These are phyloP conservation scores for Scaptomyza parva DNA, from an alignment of 2,888 invertebrate genomes.

Conservation along the genomic window DNA sequence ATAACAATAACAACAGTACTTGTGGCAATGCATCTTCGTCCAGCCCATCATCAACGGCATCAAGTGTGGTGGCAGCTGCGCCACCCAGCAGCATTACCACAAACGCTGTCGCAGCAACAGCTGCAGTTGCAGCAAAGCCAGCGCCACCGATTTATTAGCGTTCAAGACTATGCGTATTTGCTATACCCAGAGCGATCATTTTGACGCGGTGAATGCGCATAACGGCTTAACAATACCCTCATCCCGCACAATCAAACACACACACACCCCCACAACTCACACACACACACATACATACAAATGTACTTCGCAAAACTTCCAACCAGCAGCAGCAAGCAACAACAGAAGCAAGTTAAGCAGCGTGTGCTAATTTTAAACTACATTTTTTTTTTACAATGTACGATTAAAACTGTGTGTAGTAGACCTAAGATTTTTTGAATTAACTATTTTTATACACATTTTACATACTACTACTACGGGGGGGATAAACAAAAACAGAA, in stretches of 20 bases:
- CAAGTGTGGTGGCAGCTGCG: slow-evolving; percentile 66
- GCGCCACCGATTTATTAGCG: slow-evolving; percentile 78
- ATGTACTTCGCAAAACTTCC: slow-evolving; percentile 57
- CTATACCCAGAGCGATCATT: slow-evolving; percentile 70
- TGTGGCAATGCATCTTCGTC: slow-evolving; percentile 75
- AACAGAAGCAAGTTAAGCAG: slow-evolving; percentile 39
- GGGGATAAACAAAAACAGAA: neutral
- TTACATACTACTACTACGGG: slow-evolving; percentile 45
- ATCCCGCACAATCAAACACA: slow-evolving; percentile 1
- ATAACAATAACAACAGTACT: slow-evolving; percentile 40
- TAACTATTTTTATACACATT: slow-evolving; percentile 74
- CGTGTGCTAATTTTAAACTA: slow-evolving; percentile 63
- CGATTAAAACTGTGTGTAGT: slow-evolving; percentile 50
- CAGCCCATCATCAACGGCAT: slow-evolving; percentile 74
- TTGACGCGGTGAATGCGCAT: slow-evolving; percentile 72
- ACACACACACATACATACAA: slow-evolving; percentile 7
- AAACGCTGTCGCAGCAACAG: slow-evolving; percentile 14
- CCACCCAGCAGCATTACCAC: slow-evolving; percentile 44
- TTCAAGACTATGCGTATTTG: slow-evolving; percentile 76
- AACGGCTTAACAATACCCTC: slow-evolving; percentile 7
- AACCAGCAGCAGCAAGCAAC: slow-evolving; percentile 32
- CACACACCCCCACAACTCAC: neutral
- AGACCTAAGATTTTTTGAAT: slow-evolving; percentile 67
- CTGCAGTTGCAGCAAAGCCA: slow-evolving; percentile 51
- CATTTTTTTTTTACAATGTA: slow-evolving; percentile 51